These are phyloP conservation scores for Motacilla alba DNA, from an alignment of 2,113 vertebrate species.

Conservation along the genomic window DNA sequence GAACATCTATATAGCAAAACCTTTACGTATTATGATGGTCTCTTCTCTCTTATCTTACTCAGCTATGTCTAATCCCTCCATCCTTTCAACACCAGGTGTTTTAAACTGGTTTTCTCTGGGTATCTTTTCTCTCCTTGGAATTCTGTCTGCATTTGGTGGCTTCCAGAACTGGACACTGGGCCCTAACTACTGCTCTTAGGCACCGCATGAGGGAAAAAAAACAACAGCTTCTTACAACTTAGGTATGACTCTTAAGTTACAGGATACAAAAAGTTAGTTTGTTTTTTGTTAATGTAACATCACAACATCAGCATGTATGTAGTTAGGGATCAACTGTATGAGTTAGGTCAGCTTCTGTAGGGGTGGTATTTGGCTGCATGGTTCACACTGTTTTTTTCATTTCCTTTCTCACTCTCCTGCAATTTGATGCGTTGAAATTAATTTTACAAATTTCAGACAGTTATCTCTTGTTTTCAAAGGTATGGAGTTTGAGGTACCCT, in stretches of 20 bases:
- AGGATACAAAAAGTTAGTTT: neutral
- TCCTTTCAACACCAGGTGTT: neutral
- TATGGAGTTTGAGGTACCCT: neutral
- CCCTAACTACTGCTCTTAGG: neutral
- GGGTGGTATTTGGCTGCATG: neutral
- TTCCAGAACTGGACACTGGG: neutral
- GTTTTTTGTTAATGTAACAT: neutral
- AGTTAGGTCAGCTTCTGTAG: neutral
- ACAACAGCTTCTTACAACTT: neutral
- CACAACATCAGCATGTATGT: neutral
- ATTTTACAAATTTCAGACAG: neutral
- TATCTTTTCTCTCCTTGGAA: neutral
- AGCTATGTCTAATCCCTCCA: neutral
- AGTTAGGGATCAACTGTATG: neutral
- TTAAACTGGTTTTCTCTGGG: neutral
- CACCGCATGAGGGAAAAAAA: neutral
- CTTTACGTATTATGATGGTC: neutral
- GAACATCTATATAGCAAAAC: neutral
- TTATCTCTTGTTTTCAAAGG: neutral
- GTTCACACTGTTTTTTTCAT: neutral
- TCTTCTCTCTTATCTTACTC: neutral
- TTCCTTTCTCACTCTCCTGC: fast-evolving
- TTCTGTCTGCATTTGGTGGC: neutral
- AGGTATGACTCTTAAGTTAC: neutral
- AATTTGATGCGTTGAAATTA: neutral